These are phyloP conservation scores for Sebastes diaconus DNA, from an alignment of 2,797 vertebrate genomes.

Conservation along the genomic window DNA sequence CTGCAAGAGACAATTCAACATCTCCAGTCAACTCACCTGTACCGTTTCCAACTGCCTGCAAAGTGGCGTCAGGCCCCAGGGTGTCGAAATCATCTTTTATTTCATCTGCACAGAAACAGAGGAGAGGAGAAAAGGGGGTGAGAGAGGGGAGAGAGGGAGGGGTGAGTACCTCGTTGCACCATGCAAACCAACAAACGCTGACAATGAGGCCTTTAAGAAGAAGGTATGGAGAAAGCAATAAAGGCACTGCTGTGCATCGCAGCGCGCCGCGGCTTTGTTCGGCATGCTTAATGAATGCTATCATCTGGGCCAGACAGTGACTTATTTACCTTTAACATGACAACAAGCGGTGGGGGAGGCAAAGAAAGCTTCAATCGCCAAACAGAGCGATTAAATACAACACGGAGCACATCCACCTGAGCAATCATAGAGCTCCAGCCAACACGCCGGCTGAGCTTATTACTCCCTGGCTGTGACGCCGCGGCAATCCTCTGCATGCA, in stretches of 20 bases:
- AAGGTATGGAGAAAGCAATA: conserved; percentile 70
- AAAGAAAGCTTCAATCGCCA: conserved; percentile 62
- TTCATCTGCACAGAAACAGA: conserved; percentile 88
- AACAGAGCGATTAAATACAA: conserved; percentile 79
- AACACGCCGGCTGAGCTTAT: conserved; percentile 70
- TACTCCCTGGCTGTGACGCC: conserved; percentile 69
- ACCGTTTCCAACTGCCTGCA: conserved; percentile 92
- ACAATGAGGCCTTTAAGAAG: conserved; percentile 69
- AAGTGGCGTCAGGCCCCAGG: conserved; percentile 90
- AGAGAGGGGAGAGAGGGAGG: neutral
- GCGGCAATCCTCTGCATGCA: conserved; percentile 66
- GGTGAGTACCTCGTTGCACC: conserved; percentile 52
- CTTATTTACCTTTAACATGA: conserved; percentile 92
- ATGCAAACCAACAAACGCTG: conserved; percentile 51
- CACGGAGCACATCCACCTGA: conserved; percentile 78
- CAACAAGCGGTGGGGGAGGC: conserved; percentile 78
- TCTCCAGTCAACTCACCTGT: conserved; percentile 87
- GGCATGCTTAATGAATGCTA: conserved; percentile 86
- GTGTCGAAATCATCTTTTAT: conserved; percentile 98
- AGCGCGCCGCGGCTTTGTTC: conserved; percentile 80
- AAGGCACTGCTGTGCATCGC: conserved; percentile 66
- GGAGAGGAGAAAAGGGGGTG: conserved; percentile 7
- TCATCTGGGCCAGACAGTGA: conserved; percentile 81
- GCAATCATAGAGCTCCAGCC: conserved; percentile 77
- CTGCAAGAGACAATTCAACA: neutral